phyloP scores from a whole-genome alignment of 2,888 invertebrate genomes.

The Hartigia nigra region DNA sequence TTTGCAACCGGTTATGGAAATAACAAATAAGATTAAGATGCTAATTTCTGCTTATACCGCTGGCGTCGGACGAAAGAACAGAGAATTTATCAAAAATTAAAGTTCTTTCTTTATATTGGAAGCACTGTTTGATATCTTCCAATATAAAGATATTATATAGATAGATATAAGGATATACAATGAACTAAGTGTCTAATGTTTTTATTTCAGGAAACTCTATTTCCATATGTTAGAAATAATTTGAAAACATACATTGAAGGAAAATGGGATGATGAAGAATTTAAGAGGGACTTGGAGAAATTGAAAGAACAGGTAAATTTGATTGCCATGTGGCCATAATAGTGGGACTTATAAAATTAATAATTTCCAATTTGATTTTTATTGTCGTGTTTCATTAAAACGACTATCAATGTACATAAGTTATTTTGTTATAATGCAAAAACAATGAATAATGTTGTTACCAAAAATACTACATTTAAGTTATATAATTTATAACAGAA shows the following conservation, averaged over 20 bases:
- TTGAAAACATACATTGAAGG: constrained; percentile 76
- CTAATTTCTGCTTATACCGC: background rate
- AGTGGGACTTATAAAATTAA: background rate
- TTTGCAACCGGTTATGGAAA: background rate
- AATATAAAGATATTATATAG: too few species aligned
- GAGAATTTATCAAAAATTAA: background rate
- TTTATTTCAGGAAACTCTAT: constrained; percentile 76
- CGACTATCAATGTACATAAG: background rate
- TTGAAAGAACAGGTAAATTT: constrained; percentile 73
- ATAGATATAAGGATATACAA: too few species aligned
- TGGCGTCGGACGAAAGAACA: background rate
- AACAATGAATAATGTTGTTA: background rate
- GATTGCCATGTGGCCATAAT: background rate
- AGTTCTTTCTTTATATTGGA: constrained; percentile 12
- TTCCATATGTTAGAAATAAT: constrained; percentile 81
- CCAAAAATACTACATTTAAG: background rate
- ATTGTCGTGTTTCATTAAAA: background rate
- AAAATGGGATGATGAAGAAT: constrained; percentile 78
- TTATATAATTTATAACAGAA: background rate
- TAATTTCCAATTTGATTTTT: background rate
- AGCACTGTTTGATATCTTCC: too few species aligned
- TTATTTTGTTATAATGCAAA: background rate
- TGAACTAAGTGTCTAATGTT: constrained; percentile 1
- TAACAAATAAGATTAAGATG: background rate
- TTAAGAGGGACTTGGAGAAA: constrained; percentile 75